Percentiles rank a stretch among this genome's conserved stretches.
Evolutionary conservation across 2,797 vertebrate species (phyloP).

Genomic region (Nannoperca australis): DNA sequence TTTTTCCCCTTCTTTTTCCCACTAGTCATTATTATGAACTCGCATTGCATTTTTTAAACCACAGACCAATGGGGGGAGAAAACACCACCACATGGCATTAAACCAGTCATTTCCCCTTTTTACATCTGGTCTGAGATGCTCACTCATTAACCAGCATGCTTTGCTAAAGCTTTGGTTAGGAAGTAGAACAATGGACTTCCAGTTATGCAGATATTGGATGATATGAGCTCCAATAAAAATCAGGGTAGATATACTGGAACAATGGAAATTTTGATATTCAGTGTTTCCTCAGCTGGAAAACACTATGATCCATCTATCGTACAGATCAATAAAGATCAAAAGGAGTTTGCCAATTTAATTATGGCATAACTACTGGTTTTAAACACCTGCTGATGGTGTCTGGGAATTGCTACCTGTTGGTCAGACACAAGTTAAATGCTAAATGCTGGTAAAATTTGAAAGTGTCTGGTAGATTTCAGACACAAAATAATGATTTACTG

Average conservation of each 20-base stretch:
- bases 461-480: too few species aligned
- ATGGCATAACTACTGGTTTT: background rate
- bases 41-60: background rate
- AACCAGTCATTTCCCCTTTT: conserved; percentile 46
- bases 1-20: background rate
- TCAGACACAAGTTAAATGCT: background rate
- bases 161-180: background rate
- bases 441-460: too few species aligned
- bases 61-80: conserved; percentile 17
- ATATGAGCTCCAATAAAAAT: background rate
- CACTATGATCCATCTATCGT: background rate
- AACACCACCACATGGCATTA: conserved; percentile 16
- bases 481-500: too few species aligned
- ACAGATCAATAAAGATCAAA: background rate
- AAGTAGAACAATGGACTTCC: background rate
- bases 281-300: background rate
- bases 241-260: background rate
- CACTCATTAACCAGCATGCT: conserved; percentile 6
- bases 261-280: background rate
- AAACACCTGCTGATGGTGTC: background rate
- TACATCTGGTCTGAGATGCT: background rate
- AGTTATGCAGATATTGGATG: background rate
- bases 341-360: background rate
- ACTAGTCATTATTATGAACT: conserved; percentile 22
- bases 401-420: background rate